Evolutionary conservation across 2,797 vertebrate genomes (phyloP).

Genomic region (Coluber constrictor): DNA sequence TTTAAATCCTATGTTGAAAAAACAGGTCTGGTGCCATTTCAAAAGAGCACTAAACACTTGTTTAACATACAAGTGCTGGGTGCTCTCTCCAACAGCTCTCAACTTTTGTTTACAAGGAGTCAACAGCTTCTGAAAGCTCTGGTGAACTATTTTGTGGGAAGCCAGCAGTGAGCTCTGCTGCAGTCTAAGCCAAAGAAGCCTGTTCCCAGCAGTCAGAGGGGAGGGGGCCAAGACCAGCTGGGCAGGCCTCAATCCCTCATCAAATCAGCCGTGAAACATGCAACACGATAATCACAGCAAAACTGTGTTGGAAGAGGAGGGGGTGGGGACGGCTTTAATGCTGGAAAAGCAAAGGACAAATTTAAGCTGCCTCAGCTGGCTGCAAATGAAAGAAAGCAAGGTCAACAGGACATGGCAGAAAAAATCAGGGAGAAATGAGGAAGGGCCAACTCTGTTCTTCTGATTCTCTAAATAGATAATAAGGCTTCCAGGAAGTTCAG

Average conservation of each 20-base stretch:
- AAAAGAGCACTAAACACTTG: not conserved
- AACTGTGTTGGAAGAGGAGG: not conserved
- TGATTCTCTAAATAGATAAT: not conserved
- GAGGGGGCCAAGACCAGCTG: constrained; percentile 58
- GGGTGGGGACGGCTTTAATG: not conserved
- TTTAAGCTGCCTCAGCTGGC: not conserved
- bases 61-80: not conserved
- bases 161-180: not conserved
- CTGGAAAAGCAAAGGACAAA: not conserved
- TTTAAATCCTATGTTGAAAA: not conserved
- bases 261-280: not conserved
- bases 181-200: not conserved
- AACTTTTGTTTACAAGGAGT: not conserved
- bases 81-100: not conserved
- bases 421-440: not conserved
- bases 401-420: not conserved
- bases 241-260: constrained; percentile 28
- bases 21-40: not conserved
- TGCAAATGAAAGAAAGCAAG: not conserved
- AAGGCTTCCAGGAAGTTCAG: not conserved
- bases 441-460: not conserved
- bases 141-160: not conserved
- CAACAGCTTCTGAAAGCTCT: not conserved
- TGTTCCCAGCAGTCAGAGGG: not conserved
- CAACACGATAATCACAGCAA: not conserved